These are phyloP conservation scores for Cherax quadricarinatus DNA, from an alignment of 1,140 invertebrate genomes.

Conservation along the genomic window DNA sequence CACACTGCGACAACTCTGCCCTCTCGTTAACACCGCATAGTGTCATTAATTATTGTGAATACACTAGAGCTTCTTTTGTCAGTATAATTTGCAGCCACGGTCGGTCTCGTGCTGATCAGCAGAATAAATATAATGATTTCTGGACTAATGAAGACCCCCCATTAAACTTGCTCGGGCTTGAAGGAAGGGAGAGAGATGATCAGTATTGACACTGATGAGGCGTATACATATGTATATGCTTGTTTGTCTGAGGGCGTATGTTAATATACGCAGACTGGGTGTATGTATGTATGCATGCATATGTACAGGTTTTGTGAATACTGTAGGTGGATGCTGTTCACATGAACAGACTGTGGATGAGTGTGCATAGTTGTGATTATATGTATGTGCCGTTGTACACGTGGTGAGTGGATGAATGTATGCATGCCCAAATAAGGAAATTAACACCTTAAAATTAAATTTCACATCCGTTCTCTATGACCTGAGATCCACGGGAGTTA, in stretches of 20 bases:
- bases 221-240: no score
- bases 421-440: no score
- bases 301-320: not conserved
- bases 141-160: not conserved
- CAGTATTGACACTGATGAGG: no score
- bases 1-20: no score
- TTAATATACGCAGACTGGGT: not conserved
- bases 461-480: no score
- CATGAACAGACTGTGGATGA: no score
- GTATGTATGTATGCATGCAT: not conserved
- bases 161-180: not conserved
- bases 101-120: not conserved
- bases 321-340: no score
- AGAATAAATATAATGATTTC: not conserved
- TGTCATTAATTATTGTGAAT: not conserved
- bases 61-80: not conserved
- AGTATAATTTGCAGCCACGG: not conserved
- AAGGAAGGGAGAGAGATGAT: not conserved
- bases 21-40: not conserved
- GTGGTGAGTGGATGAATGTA: no score
- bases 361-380: no score
- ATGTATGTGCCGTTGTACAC: no score
- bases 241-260: not conserved
- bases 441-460: no score
- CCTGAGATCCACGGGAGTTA: no score